Conservation (phyloP, 2,797 vertebrate genomes). For the Manis pentadactyla region DNA sequence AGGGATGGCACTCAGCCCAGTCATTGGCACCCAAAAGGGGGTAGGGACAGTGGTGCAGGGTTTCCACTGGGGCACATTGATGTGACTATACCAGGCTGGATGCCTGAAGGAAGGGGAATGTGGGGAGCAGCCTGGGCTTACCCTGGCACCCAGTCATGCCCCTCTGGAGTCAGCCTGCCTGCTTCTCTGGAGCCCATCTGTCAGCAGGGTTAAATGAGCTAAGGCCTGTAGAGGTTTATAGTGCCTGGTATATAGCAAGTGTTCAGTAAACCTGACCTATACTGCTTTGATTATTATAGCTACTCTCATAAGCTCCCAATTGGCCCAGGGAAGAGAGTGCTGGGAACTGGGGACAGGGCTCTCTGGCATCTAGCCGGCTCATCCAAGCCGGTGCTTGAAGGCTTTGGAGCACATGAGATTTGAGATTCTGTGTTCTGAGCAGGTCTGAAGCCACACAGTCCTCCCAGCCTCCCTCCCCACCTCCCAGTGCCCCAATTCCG, state of each 20-base stretch:
- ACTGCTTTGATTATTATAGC: background rate
- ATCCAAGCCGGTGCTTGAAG: too few relatives aligned
- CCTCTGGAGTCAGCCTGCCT: background rate
- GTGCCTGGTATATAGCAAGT: background rate
- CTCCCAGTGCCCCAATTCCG: background rate
- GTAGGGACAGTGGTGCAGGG: background rate
- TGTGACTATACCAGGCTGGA: background rate
- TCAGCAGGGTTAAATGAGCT: background rate
- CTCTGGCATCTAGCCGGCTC: background rate
- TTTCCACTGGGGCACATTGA: too few relatives aligned
- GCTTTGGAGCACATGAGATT: too few relatives aligned
- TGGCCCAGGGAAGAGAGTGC: background rate
- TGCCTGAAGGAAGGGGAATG: background rate
- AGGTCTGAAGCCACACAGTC: accelerated
- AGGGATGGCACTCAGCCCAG: background rate
- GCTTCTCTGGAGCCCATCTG: background rate
- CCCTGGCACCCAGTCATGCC: background rate
- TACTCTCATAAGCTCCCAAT: background rate
- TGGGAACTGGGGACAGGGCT: background rate
- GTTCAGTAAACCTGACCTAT: background rate
- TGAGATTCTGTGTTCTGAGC: background rate
- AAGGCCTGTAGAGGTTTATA: background rate
- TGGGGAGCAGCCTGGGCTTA: background rate
- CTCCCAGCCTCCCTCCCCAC: too few relatives aligned
- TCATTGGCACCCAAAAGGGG: background rate